Base-by-base conservation (phyloP, 2,797 vertebrate genomes). In the Lacerta bilineata region DNA sequence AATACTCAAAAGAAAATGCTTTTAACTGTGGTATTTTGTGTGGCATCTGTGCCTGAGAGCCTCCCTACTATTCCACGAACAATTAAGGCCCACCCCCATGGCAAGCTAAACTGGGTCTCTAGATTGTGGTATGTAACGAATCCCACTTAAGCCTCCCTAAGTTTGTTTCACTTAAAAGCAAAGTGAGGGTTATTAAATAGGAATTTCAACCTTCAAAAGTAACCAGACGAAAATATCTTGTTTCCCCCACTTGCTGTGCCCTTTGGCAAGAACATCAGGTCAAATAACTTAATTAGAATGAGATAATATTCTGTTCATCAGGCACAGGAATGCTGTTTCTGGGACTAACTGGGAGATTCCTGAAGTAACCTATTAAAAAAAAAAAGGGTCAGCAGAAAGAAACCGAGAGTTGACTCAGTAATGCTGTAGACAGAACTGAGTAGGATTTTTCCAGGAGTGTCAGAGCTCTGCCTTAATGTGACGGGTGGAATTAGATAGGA, bases 301-400 rank as follows among this genome's bases (percentile, higher is more conserved):
- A 74, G 83, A 46, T 59, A 64, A 69, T 88, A 83, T 39, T 84
- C 39, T 25, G 6, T 59, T 85, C 84, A 68, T 88, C 66, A 83
- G 80, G 69, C 36, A 66, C 39, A 50, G 71, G 55, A 46, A 61
- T 89, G 83, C 59, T 39, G 15, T 75, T 85, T 89, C n/a, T 80
- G 78, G 18, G 36, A 75, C 13, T 27, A 59, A 85, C 23, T 8
- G 27, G 55, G 66, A 84, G 84, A 88, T 84, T 84, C 76, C 82
- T 88, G 39, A 20, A 72, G 4, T 68, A 77, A 76, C 33, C 68
- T 69, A 64, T 80, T 8, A 15, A 13, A 13, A 50, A 50, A 50
- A 50, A 50, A 87, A 87, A 29, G 81, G 59, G 36, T 27, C 27
- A 85, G 5, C 18, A 18, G 2, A 1, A 69, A 78, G 13, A 78